A percentile compares a stretch with the other conserved stretches of the same genome.
Evolutionary conservation across 1,140 invertebrate genomes (phyloP).

Genomic region (Trachelipus rathkii): DNA sequence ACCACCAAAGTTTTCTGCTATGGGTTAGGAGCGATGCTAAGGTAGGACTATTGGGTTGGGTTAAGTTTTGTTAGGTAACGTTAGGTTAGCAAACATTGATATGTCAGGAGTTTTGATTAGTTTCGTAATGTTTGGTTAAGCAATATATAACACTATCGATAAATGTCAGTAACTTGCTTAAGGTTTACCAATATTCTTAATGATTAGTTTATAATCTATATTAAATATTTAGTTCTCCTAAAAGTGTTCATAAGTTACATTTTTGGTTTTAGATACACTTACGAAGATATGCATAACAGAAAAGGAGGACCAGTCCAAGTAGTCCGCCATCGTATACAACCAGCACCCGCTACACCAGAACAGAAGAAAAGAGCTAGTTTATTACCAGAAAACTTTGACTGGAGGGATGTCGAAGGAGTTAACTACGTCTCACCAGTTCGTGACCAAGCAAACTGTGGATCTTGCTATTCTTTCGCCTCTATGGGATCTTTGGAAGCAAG

Average conservation of each 20-base stretch:
- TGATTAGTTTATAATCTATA: not conserved
- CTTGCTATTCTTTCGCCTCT: slow-evolving; percentile 57
- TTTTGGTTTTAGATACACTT: slow-evolving; percentile 40
- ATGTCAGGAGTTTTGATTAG: too few species aligned
- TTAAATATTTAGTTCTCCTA: not conserved
- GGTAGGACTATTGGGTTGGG: too few species aligned
- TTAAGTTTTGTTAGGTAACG: too few species aligned
- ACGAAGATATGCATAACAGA: slow-evolving; percentile 49
- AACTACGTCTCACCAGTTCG: slow-evolving; percentile 57
- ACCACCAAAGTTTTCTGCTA: too few species aligned
- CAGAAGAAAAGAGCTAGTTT: slow-evolving; percentile 37
- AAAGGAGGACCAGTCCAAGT: slow-evolving; percentile 48
- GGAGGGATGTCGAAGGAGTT: slow-evolving; percentile 55
- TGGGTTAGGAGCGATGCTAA: too few species aligned
- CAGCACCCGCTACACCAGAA: slow-evolving; percentile 23
- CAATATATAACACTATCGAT: too few species aligned
- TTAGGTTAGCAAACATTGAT: too few species aligned
- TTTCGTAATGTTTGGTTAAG: too few species aligned
- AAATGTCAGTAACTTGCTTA: too few species aligned
- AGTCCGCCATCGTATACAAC: not conserved
- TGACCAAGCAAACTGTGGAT: slow-evolving; percentile 53
- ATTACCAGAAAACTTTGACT: slow-evolving; percentile 56
- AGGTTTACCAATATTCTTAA: too few species aligned
- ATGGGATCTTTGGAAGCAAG: slow-evolving; percentile 55
- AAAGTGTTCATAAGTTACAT: not conserved